These are phyloP conservation scores for Chelonus insularis DNA, from an alignment of 1,140 invertebrate species.

Conservation along the genomic window DNA sequence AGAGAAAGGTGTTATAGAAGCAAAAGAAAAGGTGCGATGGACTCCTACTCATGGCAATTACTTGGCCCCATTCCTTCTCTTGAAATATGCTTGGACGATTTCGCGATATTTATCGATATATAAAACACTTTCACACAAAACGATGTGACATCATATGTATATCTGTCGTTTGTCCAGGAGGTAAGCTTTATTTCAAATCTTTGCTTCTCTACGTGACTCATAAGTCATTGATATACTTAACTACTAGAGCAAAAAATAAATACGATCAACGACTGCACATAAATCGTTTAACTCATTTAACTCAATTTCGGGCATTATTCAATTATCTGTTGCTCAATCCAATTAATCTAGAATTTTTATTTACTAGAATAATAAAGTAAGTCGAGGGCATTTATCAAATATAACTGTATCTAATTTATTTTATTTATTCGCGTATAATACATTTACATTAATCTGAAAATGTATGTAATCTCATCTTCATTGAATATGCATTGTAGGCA, in stretches of 20 bases:
- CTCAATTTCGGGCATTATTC: background rate
- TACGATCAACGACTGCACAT: too few relatives aligned
- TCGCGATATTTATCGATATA: background rate
- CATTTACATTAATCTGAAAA: too few relatives aligned
- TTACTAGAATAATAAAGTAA: background rate
- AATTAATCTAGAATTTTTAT: background rate
- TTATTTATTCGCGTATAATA: too few relatives aligned
- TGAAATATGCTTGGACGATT: slow-evolving; percentile 1
- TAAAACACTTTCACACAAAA: slow-evolving; percentile 25
- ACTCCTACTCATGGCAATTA: slow-evolving; percentile 12
- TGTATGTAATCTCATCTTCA: too few relatives aligned
- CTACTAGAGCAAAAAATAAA: too few relatives aligned
- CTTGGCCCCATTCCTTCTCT: background rate
- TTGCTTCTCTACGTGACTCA: too few relatives aligned
- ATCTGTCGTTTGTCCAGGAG: too few relatives aligned
- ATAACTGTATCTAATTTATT: background rate
- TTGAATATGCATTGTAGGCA: background rate
- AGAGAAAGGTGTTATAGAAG: slow-evolving; percentile 8
- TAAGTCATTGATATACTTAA: too few relatives aligned
- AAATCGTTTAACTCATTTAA: too few relatives aligned
- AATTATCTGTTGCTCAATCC: background rate
- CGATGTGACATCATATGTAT: too few relatives aligned
- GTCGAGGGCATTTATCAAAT: slow-evolving; percentile 3
- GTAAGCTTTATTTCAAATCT: too few relatives aligned
- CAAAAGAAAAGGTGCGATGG: background rate